Percentiles rank a stretch among this genome's conserved stretches.
These are phyloP conservation scores for Tortrix viridana DNA, from an alignment of 2,888 invertebrate genomes.

Conservation along the genomic window DNA sequence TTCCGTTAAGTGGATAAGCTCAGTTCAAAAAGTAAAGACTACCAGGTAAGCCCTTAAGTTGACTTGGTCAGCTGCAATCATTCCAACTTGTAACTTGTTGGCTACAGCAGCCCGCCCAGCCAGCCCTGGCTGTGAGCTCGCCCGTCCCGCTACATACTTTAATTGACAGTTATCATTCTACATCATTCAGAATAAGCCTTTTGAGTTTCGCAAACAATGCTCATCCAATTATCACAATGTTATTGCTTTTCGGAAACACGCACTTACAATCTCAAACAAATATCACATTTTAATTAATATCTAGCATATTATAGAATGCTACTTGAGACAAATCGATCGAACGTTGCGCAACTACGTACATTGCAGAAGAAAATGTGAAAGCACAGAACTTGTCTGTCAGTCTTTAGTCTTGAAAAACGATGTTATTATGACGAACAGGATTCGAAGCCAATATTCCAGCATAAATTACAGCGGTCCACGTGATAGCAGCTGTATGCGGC, in stretches of 20 bases:
- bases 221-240: conserved; percentile 76
- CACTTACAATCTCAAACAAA: conserved; percentile 70
- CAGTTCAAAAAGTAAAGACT: no score
- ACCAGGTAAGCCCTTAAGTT: no score
- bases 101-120: no score
- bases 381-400: conserved; percentile 61
- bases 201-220: conserved; percentile 62
- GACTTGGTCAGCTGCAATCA: no score
- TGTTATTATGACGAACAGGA: conserved; percentile 58
- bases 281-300: conserved; percentile 79
- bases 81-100: no score
- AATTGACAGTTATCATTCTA: conserved; percentile 77
- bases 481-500: conserved; percentile 56
- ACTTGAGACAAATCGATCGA: conserved; percentile 55
- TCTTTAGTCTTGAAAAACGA: conserved; percentile 64
- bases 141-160: conserved; percentile 48
- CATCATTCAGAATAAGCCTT: conserved; percentile 60
- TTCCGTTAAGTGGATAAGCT: no score
- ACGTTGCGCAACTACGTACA: conserved; percentile 50
- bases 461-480: conserved; percentile 77
- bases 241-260: conserved; percentile 81
- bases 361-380: conserved; percentile 52
- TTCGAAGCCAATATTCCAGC: conserved; percentile 75
- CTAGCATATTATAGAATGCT: conserved; percentile 56
- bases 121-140: conserved; percentile 49